Evolutionary conservation across 2,888 invertebrate genomes (phyloP).

Genomic region (Xestia xanthographa): DNA sequence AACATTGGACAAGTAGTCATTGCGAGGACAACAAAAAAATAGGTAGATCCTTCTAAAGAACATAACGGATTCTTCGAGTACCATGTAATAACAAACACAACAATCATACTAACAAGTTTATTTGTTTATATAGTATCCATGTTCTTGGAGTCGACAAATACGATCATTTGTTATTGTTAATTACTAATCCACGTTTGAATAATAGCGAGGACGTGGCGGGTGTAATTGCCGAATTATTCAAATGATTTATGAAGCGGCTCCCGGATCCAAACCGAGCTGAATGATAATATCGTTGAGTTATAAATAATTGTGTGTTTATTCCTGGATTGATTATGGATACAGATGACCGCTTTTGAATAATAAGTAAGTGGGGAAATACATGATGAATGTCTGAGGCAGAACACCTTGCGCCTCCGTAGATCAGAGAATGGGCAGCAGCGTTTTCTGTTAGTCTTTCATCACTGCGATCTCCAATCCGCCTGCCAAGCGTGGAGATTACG

Average conservation of each 20-base stretch:
- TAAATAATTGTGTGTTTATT: constrained; percentile 72
- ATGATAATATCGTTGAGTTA: constrained; percentile 76
- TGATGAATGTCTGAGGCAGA: too few relatives aligned
- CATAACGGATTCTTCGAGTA: neutral
- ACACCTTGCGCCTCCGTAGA: too few relatives aligned
- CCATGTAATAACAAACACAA: neutral
- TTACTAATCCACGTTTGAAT: constrained; percentile 86
- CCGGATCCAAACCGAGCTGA: constrained; percentile 74
- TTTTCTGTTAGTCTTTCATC: too few relatives aligned
- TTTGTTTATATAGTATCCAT: constrained; percentile 25
- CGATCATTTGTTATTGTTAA: constrained; percentile 88
- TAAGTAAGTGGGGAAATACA: constrained; percentile 8
- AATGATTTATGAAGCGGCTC: constrained; percentile 81
- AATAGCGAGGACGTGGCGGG: constrained; percentile 83
- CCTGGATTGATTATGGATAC: constrained; percentile 57
- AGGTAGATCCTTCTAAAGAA: neutral
- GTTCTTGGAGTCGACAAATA: constrained; percentile 72
- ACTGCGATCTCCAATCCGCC: too few relatives aligned
- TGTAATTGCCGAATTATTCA: constrained; percentile 86
- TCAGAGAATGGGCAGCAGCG: too few relatives aligned
- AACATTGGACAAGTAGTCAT: neutral
- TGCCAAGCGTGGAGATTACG: too few relatives aligned
- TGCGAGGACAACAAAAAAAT: neutral
- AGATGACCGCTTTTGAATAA: constrained; percentile 33
- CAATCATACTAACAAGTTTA: constrained; percentile 15